A percentile compares a stretch with the other conserved stretches of the same genome.
These are phyloP conservation scores for Philypnodon macrostomus DNA, from an alignment of 2,797 vertebrate genomes.

Conservation along the genomic window DNA sequence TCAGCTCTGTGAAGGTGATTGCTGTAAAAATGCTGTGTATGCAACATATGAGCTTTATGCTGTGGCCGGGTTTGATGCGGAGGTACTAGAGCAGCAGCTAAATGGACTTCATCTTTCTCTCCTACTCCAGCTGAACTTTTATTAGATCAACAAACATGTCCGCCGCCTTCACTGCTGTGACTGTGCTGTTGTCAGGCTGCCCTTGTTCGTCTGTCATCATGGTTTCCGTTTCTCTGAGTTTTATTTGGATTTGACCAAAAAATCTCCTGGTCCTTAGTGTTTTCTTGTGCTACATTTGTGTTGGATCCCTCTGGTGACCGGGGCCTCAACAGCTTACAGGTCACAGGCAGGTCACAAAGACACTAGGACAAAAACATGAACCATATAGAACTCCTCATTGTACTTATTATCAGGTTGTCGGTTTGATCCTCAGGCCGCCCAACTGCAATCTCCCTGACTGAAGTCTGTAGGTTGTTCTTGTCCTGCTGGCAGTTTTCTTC, in stretches of 20 bases:
- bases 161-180: constrained; percentile 13
- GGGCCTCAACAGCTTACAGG: constrained; percentile 29
- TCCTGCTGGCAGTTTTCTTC: no score
- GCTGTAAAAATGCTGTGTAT: constrained; percentile 26
- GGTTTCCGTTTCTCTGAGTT: constrained; percentile 23
- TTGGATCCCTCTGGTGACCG: constrained; percentile 31
- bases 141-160: constrained; percentile 24
- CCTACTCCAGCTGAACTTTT: constrained; percentile 22
- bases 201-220: constrained; percentile 31
- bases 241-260: constrained; percentile 23
- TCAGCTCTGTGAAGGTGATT: constrained; percentile 24
- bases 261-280: constrained; percentile 20
- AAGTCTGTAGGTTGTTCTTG: no score
- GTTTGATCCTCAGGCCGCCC: no score
- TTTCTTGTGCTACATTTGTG: constrained; percentile 28
- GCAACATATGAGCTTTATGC: constrained; percentile 32
- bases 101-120: not conserved
- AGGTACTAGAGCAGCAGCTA: constrained; percentile 2
- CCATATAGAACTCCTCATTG: no score
- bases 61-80: constrained; percentile 17
- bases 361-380: no score
- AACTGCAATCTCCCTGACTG: no score
- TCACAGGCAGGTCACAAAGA: constrained; percentile 29
- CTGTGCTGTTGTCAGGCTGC: constrained; percentile 11
- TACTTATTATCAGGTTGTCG: no score